Conservation (phyloP, 2,113 vertebrate species). For the Cranoglanis bouderius region DNA sequence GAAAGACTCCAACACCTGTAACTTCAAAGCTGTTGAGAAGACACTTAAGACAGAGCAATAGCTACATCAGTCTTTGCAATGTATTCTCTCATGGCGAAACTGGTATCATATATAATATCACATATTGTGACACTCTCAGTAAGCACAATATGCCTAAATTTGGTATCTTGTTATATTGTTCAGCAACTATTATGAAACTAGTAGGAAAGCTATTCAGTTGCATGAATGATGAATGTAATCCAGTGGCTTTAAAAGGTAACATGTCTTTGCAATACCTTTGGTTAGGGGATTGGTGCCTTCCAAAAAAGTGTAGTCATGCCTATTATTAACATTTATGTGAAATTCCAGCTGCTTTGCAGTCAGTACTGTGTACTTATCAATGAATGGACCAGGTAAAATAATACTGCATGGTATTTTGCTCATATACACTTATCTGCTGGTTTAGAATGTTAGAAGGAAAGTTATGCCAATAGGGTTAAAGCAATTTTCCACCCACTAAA, state of each 20-base stretch:
- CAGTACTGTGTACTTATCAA: not conserved
- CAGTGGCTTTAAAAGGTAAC: not conserved
- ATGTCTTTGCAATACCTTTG: not conserved
- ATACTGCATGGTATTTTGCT: not conserved
- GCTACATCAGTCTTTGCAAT: not conserved
- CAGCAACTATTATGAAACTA: not conserved
- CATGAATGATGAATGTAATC: not conserved
- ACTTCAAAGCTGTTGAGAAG: not conserved
- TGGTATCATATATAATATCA: not conserved
- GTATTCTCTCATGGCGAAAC: not conserved
- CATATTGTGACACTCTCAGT: not conserved
- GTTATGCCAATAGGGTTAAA: constrained; percentile 40
- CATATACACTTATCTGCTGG: not conserved
- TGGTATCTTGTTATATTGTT: not conserved
- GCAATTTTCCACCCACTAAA: constrained; percentile 48
- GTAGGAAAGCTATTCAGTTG: not conserved
- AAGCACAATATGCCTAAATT: not conserved
- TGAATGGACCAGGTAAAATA: not conserved
- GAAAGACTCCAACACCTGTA: not conserved
- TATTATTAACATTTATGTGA: not conserved
- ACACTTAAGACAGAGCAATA: not conserved
- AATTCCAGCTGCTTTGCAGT: not conserved
- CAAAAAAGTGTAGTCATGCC: not conserved
- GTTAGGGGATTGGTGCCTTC: not conserved
- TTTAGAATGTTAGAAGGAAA: not conserved